Conservation (phyloP, 2,113 vertebrate genomes). For the Taurulus bubalis region DNA sequence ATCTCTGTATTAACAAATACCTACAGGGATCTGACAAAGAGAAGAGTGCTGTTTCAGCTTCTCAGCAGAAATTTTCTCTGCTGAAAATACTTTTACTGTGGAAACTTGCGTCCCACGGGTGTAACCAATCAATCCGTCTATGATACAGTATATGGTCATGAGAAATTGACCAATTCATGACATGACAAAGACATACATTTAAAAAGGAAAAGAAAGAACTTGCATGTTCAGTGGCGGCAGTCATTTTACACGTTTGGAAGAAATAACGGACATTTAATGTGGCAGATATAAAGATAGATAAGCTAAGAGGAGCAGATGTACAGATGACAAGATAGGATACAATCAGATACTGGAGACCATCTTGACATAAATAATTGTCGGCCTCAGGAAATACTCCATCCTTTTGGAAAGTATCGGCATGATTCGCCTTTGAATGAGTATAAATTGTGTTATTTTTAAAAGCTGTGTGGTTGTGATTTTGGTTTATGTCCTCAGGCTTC, state of each 20-base stretch:
- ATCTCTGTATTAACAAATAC: constrained; percentile 75
- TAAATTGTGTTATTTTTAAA: constrained; percentile 34
- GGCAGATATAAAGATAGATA: constrained; percentile 42
- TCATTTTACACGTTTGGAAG: constrained; percentile 13
- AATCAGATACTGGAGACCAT: constrained; percentile 28
- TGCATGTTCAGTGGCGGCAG: constrained; percentile 1
- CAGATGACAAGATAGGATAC: constrained; percentile 41
- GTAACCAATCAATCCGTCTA: constrained; percentile 55
- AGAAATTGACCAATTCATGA: constrained; percentile 26
- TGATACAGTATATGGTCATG: constrained; percentile 34
- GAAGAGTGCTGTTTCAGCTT: constrained; percentile 67
- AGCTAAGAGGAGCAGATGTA: constrained; percentile 53
- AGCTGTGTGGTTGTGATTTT: constrained; percentile 24
- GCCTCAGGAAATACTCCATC: constrained; percentile 15
- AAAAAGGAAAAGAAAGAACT: constrained; percentile 4
- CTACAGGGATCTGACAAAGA: constrained; percentile 71
- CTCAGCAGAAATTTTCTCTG: constrained; percentile 57
- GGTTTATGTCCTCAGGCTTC: constrained; percentile 45
- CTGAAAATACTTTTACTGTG: constrained; percentile 15
- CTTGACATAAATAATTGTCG: constrained; percentile 39
- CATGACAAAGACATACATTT: constrained; percentile 21
- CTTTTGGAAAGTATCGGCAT: constrained; percentile 20
- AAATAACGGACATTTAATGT: constrained; percentile 30
- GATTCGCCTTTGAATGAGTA: constrained; percentile 35
- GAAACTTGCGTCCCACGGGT: constrained; percentile 34